These are phyloP conservation scores for Oryctes rhinoceros DNA, from an alignment of 1,140 invertebrate genomes.

Conservation along the genomic window DNA sequence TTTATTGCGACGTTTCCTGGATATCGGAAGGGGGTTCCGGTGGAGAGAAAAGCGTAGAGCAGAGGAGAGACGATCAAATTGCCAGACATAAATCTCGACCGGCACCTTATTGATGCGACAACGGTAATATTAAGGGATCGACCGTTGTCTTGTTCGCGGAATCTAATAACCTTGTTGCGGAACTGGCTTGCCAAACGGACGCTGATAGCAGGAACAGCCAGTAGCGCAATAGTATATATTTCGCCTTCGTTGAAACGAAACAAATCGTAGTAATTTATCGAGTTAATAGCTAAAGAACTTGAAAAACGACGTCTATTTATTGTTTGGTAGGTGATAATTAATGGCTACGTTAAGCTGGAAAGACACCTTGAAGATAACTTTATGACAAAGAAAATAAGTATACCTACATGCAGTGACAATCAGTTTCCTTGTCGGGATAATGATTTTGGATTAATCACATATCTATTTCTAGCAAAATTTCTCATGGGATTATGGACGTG, in stretches of 20 bases:
- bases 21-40: slow-evolving; percentile 13
- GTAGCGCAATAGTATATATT: neutral
- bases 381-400: too few species aligned
- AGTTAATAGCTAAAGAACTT: too few species aligned
- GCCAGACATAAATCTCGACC: slow-evolving; percentile 29
- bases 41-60: neutral
- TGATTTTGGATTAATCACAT: too few species aligned
- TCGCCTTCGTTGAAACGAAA: neutral
- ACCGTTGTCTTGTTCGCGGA: slow-evolving; percentile 29
- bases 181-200: slow-evolving; percentile 12
- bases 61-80: slow-evolving; percentile 12
- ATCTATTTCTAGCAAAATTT: too few species aligned
- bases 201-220: neutral
- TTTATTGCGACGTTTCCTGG: slow-evolving; percentile 1
- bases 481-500: too few species aligned
- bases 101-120: slow-evolving; percentile 33
- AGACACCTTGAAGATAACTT: too few species aligned
- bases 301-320: too few species aligned
- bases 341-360: too few species aligned
- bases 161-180: slow-evolving; percentile 34
- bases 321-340: too few species aligned
- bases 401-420: too few species aligned
- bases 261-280: neutral
- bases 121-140: slow-evolving; percentile 25
- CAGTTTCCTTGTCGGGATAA: too few species aligned